Conservation (phyloP, 1,140 invertebrate species). For the Chironomus tepperi region DNA sequence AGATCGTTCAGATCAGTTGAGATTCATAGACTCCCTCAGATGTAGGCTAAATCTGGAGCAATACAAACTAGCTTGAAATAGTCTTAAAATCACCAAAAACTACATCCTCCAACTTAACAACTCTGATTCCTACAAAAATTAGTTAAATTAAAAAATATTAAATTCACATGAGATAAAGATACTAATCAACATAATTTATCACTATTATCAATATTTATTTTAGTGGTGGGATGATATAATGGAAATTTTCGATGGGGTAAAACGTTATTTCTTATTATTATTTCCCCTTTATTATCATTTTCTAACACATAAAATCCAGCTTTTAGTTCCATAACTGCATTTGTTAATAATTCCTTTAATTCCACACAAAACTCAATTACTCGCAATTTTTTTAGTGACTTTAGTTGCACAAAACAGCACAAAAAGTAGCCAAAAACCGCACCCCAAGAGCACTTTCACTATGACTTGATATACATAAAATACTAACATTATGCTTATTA, state of each 20-base stretch:
- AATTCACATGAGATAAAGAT: background rate
- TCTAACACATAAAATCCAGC: conserved; percentile 9
- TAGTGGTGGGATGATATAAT: conserved; percentile 91
- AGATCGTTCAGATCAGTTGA: too few relatives aligned
- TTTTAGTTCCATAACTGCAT: background rate
- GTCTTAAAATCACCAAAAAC: too few relatives aligned
- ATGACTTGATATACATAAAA: background rate
- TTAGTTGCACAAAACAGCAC: background rate
- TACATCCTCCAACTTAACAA: too few relatives aligned
- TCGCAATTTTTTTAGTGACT: background rate
- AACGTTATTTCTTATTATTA: conserved; percentile 44
- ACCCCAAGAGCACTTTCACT: background rate
- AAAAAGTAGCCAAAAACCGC: background rate
- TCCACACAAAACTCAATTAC: background rate
- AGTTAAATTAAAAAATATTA: background rate
- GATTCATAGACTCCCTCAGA: too few relatives aligned
- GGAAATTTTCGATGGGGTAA: conserved; percentile 88
- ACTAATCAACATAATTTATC: conserved; percentile 10
- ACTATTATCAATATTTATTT: conserved; percentile 43
- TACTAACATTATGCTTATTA: background rate
- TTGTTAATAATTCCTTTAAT: background rate
- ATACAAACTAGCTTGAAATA: too few relatives aligned
- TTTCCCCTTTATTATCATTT: conserved; percentile 25
- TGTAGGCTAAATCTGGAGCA: too few relatives aligned
- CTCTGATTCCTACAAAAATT: background rate